These are phyloP conservation scores for Xylophagus ater DNA, from an alignment of 2,888 invertebrate species.

Conservation along the genomic window DNA sequence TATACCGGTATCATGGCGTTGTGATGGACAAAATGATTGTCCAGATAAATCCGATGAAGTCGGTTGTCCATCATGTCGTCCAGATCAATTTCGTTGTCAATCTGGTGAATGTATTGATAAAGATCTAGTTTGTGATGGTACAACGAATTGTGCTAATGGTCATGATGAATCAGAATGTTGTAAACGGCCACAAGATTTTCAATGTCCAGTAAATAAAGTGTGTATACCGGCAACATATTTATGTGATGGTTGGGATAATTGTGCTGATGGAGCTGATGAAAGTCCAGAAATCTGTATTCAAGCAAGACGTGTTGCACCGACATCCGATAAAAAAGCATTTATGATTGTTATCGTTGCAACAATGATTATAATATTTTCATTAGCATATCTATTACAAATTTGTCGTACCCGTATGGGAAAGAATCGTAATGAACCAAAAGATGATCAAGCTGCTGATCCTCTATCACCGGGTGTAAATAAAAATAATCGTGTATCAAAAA, in stretches of 20 bases:
- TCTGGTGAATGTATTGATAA: constrained; percentile 49
- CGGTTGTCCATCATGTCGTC: constrained; percentile 57
- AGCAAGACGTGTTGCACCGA: constrained; percentile 36
- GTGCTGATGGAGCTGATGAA: constrained; percentile 74
- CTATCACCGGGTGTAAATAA: constrained; percentile 44
- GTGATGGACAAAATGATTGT: constrained; percentile 72
- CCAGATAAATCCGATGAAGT: constrained; percentile 73
- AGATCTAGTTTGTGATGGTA: constrained; percentile 50
- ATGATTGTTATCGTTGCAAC: constrained; percentile 46
- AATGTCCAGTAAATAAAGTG: constrained; percentile 59
- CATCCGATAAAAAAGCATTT: constrained; percentile 43
- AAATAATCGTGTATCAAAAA: constrained; percentile 36
- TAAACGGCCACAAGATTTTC: constrained; percentile 48
- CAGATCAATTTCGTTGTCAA: constrained; percentile 52
- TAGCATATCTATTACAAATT: constrained; percentile 44
- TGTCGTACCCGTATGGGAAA: constrained; percentile 43
- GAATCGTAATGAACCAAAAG: constrained; percentile 44
- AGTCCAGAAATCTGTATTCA: constrained; percentile 49
- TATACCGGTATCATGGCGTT: constrained; percentile 56
- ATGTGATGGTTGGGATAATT: constrained; percentile 69
- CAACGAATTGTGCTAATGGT: constrained; percentile 54
- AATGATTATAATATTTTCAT: constrained; percentile 44
- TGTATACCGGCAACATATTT: constrained; percentile 57
- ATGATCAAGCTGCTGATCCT: constrained; percentile 56
- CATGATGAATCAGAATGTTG: constrained; percentile 62